Evolutionary conservation across 2,888 invertebrate genomes (phyloP).

Genomic region (Lissonota sp.): DNA sequence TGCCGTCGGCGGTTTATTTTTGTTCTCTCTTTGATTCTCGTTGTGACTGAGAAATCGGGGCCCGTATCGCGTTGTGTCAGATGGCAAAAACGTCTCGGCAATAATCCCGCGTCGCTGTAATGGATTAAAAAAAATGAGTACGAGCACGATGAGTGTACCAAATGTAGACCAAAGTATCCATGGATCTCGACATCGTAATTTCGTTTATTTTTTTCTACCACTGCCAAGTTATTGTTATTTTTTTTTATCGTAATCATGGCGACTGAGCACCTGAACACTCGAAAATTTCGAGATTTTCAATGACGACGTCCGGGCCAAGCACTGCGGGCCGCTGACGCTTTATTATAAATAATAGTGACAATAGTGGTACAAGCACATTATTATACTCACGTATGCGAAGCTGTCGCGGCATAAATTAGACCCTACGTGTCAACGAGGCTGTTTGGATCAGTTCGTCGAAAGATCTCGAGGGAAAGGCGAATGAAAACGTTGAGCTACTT

Average conservation of each 20-base stretch:
- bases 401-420: constrained; percentile 2
- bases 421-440: no score
- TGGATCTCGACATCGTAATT: constrained; percentile 33
- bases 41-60: constrained; percentile 17
- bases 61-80: constrained; percentile 34
- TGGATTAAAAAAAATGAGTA: not conserved
- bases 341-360: constrained; percentile 17
- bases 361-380: no score
- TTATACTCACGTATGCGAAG: not conserved
- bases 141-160: constrained; percentile 30
- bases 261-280: constrained; percentile 79
- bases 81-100: not conserved
- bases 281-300: constrained; percentile 78
- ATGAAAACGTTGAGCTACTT: no score
- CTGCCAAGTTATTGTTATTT: constrained; percentile 27
- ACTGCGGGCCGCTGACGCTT: constrained; percentile 22
- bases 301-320: constrained; percentile 61
- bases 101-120: constrained; percentile 10
- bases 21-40: constrained; percentile 14
- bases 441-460: no score
- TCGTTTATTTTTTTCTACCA: not conserved
- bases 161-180: constrained; percentile 42
- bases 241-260: constrained; percentile 36
- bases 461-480: no score
- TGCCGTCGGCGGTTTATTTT: constrained; percentile 36